Evolutionary conservation across 2,113 vertebrate species (phyloP).

Genomic region (Bungarus multicinctus): DNA sequence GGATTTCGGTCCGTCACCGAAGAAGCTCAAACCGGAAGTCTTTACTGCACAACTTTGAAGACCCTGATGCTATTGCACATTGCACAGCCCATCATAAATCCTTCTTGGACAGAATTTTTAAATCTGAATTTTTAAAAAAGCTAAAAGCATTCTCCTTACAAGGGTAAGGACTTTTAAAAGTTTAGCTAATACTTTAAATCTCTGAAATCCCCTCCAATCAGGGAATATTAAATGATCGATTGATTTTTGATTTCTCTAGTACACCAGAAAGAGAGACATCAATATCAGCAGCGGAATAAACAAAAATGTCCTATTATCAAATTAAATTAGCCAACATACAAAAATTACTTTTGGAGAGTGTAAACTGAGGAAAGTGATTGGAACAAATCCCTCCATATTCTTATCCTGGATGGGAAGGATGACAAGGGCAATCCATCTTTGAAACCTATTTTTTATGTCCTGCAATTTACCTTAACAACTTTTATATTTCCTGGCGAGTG

Average conservation of each 20-base stretch:
- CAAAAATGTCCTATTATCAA: neutral
- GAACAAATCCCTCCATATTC: neutral
- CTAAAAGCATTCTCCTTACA: neutral
- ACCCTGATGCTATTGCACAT: neutral
- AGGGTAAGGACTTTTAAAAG: neutral
- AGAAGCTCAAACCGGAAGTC: too few relatives aligned
- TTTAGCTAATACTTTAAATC: neutral
- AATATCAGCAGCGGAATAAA: neutral
- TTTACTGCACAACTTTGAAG: neutral
- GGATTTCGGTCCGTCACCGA: too few relatives aligned
- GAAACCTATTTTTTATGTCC: neutral
- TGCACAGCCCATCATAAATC: neutral
- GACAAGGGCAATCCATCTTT: neutral
- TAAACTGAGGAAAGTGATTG: neutral
- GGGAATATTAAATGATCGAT: neutral
- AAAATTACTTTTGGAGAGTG: neutral
- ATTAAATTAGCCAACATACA: neutral
- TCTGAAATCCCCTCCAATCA: neutral
- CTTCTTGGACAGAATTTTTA: neutral
- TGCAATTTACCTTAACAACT: neutral
- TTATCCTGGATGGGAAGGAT: neutral
- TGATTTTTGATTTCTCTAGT: neutral
- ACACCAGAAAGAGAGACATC: neutral
- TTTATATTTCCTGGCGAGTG: neutral
- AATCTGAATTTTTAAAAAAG: neutral